Evolutionary conservation across 2,113 vertebrate genomes (phyloP).

Genomic region (Hyaena hyaena): DNA sequence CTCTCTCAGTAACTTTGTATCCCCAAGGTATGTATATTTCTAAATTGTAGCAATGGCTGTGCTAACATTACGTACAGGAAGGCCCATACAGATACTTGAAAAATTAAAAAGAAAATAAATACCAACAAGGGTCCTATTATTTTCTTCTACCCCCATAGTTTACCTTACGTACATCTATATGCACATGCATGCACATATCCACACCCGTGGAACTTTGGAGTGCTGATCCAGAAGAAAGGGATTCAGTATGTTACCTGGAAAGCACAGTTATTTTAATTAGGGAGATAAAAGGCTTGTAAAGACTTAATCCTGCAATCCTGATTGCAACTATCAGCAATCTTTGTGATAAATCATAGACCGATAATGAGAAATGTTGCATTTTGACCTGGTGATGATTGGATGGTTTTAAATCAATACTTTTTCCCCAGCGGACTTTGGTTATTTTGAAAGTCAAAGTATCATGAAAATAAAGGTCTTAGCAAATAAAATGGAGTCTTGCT

Average conservation of each 20-base stretch:
- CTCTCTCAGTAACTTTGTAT: background rate
- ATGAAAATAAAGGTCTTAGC: background rate
- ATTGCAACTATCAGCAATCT: background rate
- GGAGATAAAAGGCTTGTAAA: background rate
- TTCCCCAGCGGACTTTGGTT: background rate
- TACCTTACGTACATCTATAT: background rate
- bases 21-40: background rate
- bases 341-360: background rate
- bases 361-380: background rate
- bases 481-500: slow-evolving; percentile 37
- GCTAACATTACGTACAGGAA: slow-evolving; percentile 6
- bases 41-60: background rate
- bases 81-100: background rate
- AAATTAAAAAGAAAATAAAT: slow-evolving; percentile 45
- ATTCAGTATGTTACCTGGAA: background rate
- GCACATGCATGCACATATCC: background rate
- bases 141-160: background rate
- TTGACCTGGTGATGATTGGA: slow-evolving; percentile 16
- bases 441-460: background rate
- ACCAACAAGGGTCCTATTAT: background rate
- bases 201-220: background rate
- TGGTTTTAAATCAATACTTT: slow-evolving; percentile 31
- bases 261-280: slow-evolving; percentile 9
- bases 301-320: background rate
- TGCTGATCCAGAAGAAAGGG: background rate